Evolutionary conservation across 2,113 vertebrate species (phyloP).

Genomic region (Lepus europaeus): DNA sequence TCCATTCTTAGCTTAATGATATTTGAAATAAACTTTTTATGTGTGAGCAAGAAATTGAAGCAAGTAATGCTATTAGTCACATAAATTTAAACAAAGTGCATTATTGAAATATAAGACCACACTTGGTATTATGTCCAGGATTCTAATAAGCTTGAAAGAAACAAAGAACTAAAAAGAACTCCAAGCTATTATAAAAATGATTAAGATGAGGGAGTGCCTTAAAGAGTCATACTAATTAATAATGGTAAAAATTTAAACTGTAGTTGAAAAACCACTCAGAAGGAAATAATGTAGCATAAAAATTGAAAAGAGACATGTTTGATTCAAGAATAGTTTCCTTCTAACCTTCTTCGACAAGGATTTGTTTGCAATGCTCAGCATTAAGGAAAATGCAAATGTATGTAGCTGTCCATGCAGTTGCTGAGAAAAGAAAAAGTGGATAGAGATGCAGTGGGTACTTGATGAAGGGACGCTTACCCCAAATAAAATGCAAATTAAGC

Average conservation of each 20-base stretch:
- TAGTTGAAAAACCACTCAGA: constrained; percentile 49
- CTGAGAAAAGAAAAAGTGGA: not conserved
- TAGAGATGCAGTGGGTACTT: not conserved
- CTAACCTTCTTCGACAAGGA: not conserved
- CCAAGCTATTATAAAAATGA: constrained; percentile 47
- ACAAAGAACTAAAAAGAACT: constrained; percentile 27
- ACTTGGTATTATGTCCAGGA: not conserved
- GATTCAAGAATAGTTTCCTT: constrained; percentile 8
- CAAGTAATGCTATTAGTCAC: not conserved
- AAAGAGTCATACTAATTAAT: constrained; percentile 57
- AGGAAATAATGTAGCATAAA: constrained; percentile 54
- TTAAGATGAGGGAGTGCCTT: constrained; percentile 4
- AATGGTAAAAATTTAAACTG: constrained; percentile 58
- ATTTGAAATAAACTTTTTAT: not conserved
- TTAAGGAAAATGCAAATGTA: not conserved
- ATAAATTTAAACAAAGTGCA: not conserved
- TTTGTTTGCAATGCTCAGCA: not conserved
- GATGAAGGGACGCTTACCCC: constrained; percentile 38
- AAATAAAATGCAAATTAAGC: constrained; percentile 70
- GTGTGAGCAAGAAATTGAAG: not conserved
- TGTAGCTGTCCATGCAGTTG: not conserved
- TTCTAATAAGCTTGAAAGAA: constrained; percentile 34
- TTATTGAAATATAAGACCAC: not conserved
- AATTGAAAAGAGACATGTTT: constrained; percentile 44
- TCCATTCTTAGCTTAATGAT: not conserved